A percentile compares a stretch with the other conserved stretches of the same genome.
phyloP scores from a whole-genome alignment of 2,888 invertebrate species.

The Apoderus coryli region DNA sequence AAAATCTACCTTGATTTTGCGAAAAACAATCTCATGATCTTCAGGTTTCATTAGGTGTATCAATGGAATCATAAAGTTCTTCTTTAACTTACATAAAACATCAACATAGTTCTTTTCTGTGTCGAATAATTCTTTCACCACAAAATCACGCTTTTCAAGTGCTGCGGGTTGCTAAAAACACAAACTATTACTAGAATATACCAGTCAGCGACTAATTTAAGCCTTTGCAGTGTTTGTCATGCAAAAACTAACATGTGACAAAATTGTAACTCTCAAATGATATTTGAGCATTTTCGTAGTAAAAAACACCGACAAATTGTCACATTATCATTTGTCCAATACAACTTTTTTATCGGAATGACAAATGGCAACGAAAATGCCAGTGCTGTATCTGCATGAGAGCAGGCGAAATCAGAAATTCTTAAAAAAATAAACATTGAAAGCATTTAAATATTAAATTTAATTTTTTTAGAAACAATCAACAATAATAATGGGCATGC shows the following conservation, averaged over 20 bases:
- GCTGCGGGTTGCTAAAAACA: conserved; percentile 25
- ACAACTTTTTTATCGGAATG: too few relatives aligned
- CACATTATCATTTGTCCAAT: too few relatives aligned
- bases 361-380: too few relatives aligned
- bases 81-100: conserved; percentile 72
- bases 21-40: conserved; percentile 71
- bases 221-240: background rate
- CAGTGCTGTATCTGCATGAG: too few relatives aligned
- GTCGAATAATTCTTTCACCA: conserved; percentile 84
- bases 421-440: too few relatives aligned
- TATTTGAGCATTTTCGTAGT: too few relatives aligned
- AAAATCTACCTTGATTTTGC: conserved; percentile 63
- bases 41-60: conserved; percentile 50
- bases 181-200: background rate
- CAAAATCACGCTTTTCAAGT: conserved; percentile 82
- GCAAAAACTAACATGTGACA: background rate
- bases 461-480: too few relatives aligned
- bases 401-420: too few relatives aligned
- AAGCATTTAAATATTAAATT: too few relatives aligned
- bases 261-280: conserved; percentile 1
- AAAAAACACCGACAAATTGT: too few relatives aligned
- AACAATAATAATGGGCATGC: too few relatives aligned
- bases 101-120: conserved; percentile 96
- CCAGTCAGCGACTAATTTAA: background rate
- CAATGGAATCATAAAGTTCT: conserved; percentile 67